phyloP scores from a whole-genome alignment of 2,888 invertebrate genomes.

The Acheta domesticus region DNA sequence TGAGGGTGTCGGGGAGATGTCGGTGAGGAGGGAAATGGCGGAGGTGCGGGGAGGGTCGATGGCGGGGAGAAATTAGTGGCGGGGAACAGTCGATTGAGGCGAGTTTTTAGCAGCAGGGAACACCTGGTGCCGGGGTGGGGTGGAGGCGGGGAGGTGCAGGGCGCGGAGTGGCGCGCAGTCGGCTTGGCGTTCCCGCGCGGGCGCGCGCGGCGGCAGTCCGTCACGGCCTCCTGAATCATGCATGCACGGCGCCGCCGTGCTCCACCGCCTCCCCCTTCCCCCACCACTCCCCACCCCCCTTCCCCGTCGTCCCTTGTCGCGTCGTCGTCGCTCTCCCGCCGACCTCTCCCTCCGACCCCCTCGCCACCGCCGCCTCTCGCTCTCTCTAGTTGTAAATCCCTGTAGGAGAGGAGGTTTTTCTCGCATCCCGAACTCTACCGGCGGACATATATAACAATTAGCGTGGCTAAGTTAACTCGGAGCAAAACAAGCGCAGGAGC shows the following conservation, averaged over 20 bases:
- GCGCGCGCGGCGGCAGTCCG: too few species aligned
- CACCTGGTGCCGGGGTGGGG: too few species aligned
- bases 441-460: conserved; percentile 18
- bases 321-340: not conserved
- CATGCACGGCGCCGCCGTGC: not conserved
- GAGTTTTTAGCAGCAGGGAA: too few species aligned
- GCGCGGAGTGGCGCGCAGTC: too few species aligned
- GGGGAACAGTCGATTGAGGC: too few species aligned
- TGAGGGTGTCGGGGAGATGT: too few species aligned
- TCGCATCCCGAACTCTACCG: conserved; percentile 11
- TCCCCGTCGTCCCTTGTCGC: not conserved
- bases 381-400: not conserved
- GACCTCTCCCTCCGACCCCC: not conserved
- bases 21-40: too few species aligned
- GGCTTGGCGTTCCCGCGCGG: too few species aligned
- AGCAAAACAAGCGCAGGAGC: not conserved
- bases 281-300: not conserved
- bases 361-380: not conserved
- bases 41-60: too few species aligned
- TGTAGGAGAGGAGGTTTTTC: not conserved
- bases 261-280: not conserved
- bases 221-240: too few species aligned
- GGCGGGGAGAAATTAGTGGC: too few species aligned
- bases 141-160: too few species aligned
- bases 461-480: not conserved